Evolutionary conservation across 2,113 vertebrate genomes (phyloP).

Genomic region (Laticauda laticaudata): DNA sequence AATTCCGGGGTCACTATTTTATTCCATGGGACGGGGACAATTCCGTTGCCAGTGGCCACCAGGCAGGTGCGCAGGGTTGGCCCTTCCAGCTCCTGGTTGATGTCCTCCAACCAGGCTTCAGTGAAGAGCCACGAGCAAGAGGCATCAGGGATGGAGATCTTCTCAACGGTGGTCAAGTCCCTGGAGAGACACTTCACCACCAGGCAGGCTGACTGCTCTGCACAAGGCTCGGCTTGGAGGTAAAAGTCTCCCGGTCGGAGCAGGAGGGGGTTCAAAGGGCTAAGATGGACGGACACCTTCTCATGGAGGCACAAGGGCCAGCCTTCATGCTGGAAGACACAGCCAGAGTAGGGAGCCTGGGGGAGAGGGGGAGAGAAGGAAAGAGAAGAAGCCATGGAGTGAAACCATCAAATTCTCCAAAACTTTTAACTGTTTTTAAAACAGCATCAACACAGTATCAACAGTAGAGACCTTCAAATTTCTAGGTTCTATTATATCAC

Average conservation of each 20-base stretch:
- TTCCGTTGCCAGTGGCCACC: conserved; percentile 76
- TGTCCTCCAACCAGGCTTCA: conserved; percentile 75
- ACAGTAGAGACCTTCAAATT: too few species aligned
- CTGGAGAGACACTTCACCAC: conserved; percentile 78
- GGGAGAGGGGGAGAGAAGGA: background rate
- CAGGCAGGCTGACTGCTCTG: conserved; percentile 78
- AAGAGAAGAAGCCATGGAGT: background rate
- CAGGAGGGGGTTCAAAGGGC: conserved; percentile 76
- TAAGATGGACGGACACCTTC: conserved; percentile 82
- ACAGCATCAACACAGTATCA: too few species aligned
- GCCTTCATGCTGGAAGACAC: conserved; percentile 84
- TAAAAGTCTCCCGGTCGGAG: conserved; percentile 84
- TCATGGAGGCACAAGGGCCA: conserved; percentile 87
- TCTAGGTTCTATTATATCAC: too few species aligned
- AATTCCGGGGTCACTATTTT: conserved; percentile 81
- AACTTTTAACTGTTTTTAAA: background rate
- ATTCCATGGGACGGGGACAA: conserved; percentile 79
- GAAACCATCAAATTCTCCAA: background rate
- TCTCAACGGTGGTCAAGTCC: conserved; percentile 75
- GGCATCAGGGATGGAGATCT: conserved; percentile 71
- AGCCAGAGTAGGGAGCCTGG: conserved; percentile 79
- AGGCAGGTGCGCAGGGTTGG: conserved; percentile 76
- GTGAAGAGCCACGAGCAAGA: conserved; percentile 80
- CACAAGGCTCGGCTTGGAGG: conserved; percentile 80
- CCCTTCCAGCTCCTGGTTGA: conserved; percentile 71